A percentile compares a stretch with the other conserved stretches of the same genome.
Conservation (phyloP, 2,113 vertebrate species). For the Amphilophus citrinellus region DNA sequence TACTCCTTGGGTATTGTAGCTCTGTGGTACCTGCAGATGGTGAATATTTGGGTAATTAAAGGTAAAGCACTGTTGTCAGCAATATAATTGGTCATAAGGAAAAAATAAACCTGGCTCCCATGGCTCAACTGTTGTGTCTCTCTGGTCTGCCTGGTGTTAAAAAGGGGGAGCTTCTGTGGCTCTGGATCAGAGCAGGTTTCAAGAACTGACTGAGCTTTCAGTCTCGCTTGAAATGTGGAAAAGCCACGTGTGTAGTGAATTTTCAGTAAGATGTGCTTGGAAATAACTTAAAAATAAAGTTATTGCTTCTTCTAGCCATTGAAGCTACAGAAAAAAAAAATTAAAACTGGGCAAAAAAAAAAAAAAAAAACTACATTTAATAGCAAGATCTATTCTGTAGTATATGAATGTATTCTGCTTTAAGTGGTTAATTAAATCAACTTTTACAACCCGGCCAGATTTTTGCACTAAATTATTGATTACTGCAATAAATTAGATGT, state of each 20-base stretch:
- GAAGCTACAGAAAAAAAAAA: no score
- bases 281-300: constrained; percentile 17
- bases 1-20: background rate
- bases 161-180: background rate
- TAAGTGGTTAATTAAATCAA: background rate
- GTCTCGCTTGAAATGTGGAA: constrained; percentile 41
- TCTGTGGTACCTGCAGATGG: background rate
- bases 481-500: background rate
- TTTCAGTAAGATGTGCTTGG: constrained; percentile 15
- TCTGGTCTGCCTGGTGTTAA: constrained; percentile 23
- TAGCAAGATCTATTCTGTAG: no score
- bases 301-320: background rate
- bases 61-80: constrained; percentile 33
- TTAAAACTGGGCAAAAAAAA: no score
- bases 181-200: constrained; percentile 46
- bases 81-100: constrained; percentile 27
- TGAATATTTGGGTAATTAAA: constrained; percentile 33
- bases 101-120: constrained; percentile 8
- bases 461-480: background rate
- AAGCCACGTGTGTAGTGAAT: constrained; percentile 18
- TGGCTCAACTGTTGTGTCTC: constrained; percentile 11
- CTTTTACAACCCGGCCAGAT: background rate
- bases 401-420: background rate
- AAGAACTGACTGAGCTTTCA: constrained; percentile 36
- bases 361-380: no score